Conservation (phyloP, 2,888 invertebrate genomes). For the Galeruca laticollis region DNA sequence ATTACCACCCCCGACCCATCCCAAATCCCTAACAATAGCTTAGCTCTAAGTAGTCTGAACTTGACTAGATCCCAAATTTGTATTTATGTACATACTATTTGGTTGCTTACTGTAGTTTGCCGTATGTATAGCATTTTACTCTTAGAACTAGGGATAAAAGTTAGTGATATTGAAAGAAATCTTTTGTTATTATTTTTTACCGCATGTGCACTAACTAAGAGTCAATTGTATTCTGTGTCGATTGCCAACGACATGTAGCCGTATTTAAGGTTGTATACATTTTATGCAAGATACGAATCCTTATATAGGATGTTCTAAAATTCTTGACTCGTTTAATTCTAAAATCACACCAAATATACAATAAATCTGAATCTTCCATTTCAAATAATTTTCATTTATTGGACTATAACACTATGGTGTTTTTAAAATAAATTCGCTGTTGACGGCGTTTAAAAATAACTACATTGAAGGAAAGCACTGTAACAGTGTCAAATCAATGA, state of each 20-base stretch:
- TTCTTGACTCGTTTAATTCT: neutral
- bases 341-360: neutral
- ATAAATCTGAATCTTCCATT: neutral
- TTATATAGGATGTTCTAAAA: neutral
- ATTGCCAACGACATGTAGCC: constrained; percentile 59
- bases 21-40: constrained; percentile 53
- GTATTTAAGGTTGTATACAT: constrained; percentile 34
- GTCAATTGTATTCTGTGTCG: constrained; percentile 67
- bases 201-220: constrained; percentile 66
- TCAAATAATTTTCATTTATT: neutral
- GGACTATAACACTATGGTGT: neutral
- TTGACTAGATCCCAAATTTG: constrained; percentile 62
- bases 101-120: constrained; percentile 67
- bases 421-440: too few relatives aligned
- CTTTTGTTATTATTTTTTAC: constrained; percentile 61
- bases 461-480: too few relatives aligned
- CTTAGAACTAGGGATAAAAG: constrained; percentile 66
- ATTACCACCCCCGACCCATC: constrained; percentile 38
- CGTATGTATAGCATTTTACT: constrained; percentile 68
- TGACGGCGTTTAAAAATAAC: too few relatives aligned
- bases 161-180: constrained; percentile 65
- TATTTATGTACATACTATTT: constrained; percentile 67
- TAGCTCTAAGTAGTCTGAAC: constrained; percentile 64
- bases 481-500: too few relatives aligned
- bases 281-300: constrained; percentile 14